Evolutionary conservation across 2,797 vertebrate species (phyloP).

Genomic region (Hapalemur alaotrensis): DNA sequence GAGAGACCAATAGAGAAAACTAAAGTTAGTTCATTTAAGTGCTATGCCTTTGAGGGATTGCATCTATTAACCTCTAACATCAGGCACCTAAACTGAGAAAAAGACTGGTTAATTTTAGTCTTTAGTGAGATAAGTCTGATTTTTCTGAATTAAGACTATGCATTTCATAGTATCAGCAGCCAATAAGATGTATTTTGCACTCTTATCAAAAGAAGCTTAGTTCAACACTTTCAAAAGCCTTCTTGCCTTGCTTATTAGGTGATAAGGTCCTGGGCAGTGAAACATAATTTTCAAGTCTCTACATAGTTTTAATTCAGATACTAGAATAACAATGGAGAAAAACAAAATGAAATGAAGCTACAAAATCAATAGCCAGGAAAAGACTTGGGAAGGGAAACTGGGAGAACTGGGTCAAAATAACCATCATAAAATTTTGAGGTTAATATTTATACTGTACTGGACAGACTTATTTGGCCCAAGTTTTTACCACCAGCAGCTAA

Average conservation of each 20-base stretch:
- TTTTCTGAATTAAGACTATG: constrained; percentile 14
- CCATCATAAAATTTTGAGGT: not conserved
- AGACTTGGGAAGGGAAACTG: not conserved
- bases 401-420: not conserved
- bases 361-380: not conserved
- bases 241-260: not conserved
- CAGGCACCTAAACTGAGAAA: not conserved
- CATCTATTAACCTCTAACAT: not conserved
- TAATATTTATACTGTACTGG: not conserved
- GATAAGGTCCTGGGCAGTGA: not conserved
- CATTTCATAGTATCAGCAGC: not conserved
- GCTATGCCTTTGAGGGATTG: not conserved
- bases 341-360: not conserved
- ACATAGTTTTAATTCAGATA: not conserved
- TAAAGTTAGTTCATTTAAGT: constrained; percentile 3
- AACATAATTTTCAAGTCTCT: not conserved
- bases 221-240: not conserved
- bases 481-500: not conserved
- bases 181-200: not conserved
- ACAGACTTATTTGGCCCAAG: not conserved
- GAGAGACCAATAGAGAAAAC: constrained; percentile 36
- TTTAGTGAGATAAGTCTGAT: not conserved
- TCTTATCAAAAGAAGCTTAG: constrained; percentile 14
- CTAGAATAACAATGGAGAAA: not conserved
- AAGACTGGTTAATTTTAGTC: not conserved